Evolutionary conservation across 2,888 invertebrate genomes (phyloP), one percentile per base, ranked within the genome.

Genomic region (Monoplex corrugatus): DNA sequence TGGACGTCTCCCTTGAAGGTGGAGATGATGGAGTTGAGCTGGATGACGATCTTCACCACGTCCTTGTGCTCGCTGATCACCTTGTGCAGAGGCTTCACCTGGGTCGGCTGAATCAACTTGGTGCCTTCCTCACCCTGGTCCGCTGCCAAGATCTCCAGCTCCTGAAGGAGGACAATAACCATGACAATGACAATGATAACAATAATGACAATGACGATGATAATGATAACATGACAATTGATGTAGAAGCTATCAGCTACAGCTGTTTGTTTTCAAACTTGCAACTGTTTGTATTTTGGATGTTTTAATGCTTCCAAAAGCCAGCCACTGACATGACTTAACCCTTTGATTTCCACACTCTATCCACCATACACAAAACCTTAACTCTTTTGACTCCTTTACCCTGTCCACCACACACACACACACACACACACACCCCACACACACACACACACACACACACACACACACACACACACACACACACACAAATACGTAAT

Each of bases 1-100:
- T 97, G 97, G 87, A 98, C 97, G 95, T 98, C 98, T 97, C 98
- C 95, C 80, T 96, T 96, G 93, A 94, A 94, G 89, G 95, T 94
- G 89, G 94, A 94, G 90, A 96, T 94, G 90, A 95, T 95, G 63
- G 95, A 95, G 92, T 95, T 95, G 57, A 96, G 95, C 90, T 96
- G 96, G 88, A 96, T 94, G 40, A 95, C 95, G 72, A 95, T 95
- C 96, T 99, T 99, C 23, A 98, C 97, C 78, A 99, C 97, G 96
- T 99, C 99, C 95, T 99, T 99, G 95, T 99, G 99, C 95, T 99
- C 96, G 86, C 95, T 95, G 90, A 97, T 96, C 84, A 96, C 94
- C 90, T 95, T 96, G 93, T 95, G 94, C 45, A 96, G 93, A 0
- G 96, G 95, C 91, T 96, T 96, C 80, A 94, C 94, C 87, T 94